phyloP scores from a whole-genome alignment of 2,113 vertebrate species.

The Xiphorhynchus elegans region DNA sequence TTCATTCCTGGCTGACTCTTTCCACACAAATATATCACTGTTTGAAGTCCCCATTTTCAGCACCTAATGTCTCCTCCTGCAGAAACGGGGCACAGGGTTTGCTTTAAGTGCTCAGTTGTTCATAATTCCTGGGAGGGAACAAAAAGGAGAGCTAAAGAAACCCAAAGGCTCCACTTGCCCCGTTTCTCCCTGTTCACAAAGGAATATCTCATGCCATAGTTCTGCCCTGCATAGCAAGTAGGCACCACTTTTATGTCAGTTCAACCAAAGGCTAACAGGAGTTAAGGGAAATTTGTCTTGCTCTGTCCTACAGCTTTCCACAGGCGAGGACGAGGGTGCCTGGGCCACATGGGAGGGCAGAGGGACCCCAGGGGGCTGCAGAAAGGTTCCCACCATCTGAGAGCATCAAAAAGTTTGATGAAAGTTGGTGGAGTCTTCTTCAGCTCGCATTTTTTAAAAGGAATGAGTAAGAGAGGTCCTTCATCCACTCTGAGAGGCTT shows the following conservation, averaged over 20 bases:
- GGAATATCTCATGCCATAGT: not conserved
- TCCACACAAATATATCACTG: not conserved
- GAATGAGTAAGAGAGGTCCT: not conserved
- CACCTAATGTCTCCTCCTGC: not conserved
- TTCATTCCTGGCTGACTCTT: not conserved
- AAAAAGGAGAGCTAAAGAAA: not conserved
- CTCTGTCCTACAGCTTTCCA: not conserved
- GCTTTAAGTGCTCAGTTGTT: not conserved
- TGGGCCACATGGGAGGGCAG: rapidly evolving
- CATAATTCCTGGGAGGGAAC: not conserved
- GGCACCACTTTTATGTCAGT: not conserved
- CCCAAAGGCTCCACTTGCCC: not conserved
- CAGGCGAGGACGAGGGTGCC: not conserved
- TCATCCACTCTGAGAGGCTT: not conserved
- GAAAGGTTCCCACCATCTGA: not conserved
- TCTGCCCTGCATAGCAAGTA: not conserved
- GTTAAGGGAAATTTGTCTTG: not conserved
- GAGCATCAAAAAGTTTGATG: not conserved
- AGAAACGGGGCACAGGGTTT: not conserved
- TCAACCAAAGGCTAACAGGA: not conserved
- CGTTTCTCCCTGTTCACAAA: not conserved
- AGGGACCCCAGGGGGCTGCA: not conserved
- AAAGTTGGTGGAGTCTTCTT: not conserved
- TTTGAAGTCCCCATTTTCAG: not conserved
- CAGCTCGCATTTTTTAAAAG: not conserved